These are phyloP conservation scores for Scatophagus argus DNA, from an alignment of 2,113 vertebrate genomes.

Conservation along the genomic window DNA sequence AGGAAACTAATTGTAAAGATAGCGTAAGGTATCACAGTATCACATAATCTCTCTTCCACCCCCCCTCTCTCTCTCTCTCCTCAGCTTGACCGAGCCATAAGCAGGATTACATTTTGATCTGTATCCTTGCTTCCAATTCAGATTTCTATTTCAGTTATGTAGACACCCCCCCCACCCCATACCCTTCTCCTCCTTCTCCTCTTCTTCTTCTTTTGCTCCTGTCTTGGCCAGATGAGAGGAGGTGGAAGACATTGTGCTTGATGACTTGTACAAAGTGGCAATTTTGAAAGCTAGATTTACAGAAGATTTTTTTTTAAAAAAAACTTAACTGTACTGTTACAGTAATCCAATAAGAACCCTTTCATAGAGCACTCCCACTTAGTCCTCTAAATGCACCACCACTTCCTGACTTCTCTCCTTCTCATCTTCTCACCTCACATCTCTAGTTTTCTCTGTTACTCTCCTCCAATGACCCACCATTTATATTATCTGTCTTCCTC, in stretches of 20 bases:
- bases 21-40: slow-evolving; percentile 77
- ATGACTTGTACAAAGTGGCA: slow-evolving; percentile 87
- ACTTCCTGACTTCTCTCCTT: slow-evolving; percentile 28
- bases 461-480: slow-evolving; percentile 7
- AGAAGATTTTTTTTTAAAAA: slow-evolving; percentile 88
- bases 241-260: slow-evolving; percentile 79
- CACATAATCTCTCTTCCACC: slow-evolving; percentile 72
- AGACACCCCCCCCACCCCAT: slow-evolving; percentile 52
- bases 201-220: slow-evolving; percentile 46
- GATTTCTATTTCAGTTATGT: slow-evolving; percentile 84
- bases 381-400: not conserved
- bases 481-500: not conserved
- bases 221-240: slow-evolving; percentile 73
- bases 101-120: slow-evolving; percentile 83
- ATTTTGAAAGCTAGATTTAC: slow-evolving; percentile 88
- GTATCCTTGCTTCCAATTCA: slow-evolving; percentile 80
- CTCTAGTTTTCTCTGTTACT: slow-evolving; percentile 2
- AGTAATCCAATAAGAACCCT: slow-evolving; percentile 72
- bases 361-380: slow-evolving; percentile 43
- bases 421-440: slow-evolving; percentile 22
- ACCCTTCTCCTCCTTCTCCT: slow-evolving; percentile 33
- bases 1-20: slow-evolving; percentile 84
- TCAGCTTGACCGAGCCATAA: slow-evolving; percentile 74
- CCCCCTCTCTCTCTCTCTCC: slow-evolving; percentile 32
- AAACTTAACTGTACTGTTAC: slow-evolving; percentile 89